Conservation (phyloP, 2,888 invertebrate species). For the Xanthorhoe designata region DNA sequence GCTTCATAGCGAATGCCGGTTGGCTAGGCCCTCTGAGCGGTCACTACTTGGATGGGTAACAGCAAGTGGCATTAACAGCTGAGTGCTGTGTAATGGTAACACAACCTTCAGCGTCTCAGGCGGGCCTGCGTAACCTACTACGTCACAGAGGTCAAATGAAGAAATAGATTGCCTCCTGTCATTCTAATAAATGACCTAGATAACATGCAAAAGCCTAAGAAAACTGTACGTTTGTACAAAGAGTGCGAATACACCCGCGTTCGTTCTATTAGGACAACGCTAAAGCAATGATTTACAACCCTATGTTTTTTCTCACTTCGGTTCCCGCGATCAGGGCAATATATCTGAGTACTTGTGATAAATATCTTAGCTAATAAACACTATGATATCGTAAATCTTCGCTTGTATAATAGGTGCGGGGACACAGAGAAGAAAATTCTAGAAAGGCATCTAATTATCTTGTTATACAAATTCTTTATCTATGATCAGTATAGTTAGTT, state of each 20-base stretch:
- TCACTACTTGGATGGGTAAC: too few species aligned
- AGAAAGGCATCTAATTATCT: neutral
- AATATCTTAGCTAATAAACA: constrained; percentile 82
- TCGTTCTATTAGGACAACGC: constrained; percentile 15
- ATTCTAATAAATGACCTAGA: too few species aligned
- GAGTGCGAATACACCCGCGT: neutral
- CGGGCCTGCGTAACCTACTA: too few species aligned
- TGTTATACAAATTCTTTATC: too few species aligned
- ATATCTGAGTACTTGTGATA: constrained; percentile 77
- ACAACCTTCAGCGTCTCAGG: too few species aligned
- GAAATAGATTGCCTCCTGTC: too few species aligned
- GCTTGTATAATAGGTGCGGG: constrained; percentile 33
- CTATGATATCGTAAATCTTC: constrained; percentile 76
- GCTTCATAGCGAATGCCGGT: too few species aligned
- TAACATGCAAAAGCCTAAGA: neutral
- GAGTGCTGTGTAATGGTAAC: too few species aligned
- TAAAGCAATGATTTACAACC: constrained; percentile 31
- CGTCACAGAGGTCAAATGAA: too few species aligned
- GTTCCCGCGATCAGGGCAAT: constrained; percentile 61
- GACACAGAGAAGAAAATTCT: constrained; percentile 9
- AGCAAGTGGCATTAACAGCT: too few species aligned
- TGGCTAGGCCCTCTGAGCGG: too few species aligned
- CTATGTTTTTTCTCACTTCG: constrained; percentile 46
- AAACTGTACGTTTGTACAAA: neutral
- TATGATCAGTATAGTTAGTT: too few species aligned